Evolutionary conservation across 2,888 invertebrate genomes (phyloP), one percentile per base, ranked within the genome.

Genomic region (Cylindroiulus punctatus): DNA sequence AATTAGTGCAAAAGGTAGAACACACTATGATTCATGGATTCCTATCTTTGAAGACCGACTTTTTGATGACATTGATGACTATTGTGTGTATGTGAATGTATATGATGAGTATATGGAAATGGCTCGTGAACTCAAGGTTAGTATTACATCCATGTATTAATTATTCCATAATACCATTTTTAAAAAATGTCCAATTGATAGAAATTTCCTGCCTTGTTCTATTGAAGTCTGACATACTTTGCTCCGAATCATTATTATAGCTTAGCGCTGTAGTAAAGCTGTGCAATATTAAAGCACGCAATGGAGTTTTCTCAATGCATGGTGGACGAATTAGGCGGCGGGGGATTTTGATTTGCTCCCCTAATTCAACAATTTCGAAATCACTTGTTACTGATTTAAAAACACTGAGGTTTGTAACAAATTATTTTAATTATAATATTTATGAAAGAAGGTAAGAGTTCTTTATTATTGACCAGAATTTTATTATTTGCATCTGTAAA

Each of bases 31-130:
- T 57, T 57, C 57, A 57, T 57, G 57, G 57, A 57, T 22, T 57
- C n/a, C 22, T 0, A 22, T 57, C 5, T 57, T 57, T 57, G 57
- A 22, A 57, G 57, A 57, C 22, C 57, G 22, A 22, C n/a, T 22
- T 22, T 8, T n/a, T 57, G 57, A 57, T n/a, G 22, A 57, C 57
- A 57, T 57, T 57, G 57, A 57, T 57, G 57, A 57, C 0, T 57
- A 57, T 22, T 57, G 57, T 10, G 7, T 22, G 8, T 57, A 22
- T n/a, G 57, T 57, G 22, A 57, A 57, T 57, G 22, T 57, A 8
- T 57, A 57, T 57, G 57, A 57, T 22, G 57, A 57, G 22, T 57
- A 57, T n/a, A 57, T 57, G 57, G 2, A 57, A 57, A 57, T 57
- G 57, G 10, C 57, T 57, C 57, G n/a, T 0, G 1, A n/a, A 22